Evolutionary conservation across 2,113 vertebrate genomes (phyloP), one percentile per base, ranked within the genome.

Genomic region (Hyaena hyaena): DNA sequence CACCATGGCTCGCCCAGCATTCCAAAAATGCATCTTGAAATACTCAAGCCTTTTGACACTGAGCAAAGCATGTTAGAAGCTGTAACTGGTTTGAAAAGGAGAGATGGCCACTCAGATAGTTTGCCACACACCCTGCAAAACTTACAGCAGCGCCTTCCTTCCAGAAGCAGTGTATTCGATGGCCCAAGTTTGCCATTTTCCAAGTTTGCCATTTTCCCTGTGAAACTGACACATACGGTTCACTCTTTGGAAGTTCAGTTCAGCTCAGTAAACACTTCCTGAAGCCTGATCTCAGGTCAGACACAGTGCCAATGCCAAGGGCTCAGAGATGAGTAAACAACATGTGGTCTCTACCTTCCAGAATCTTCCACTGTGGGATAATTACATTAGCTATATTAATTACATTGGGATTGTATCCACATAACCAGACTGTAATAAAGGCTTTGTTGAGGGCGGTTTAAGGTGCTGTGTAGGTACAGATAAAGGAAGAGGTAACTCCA

Each of bases 1-100:
- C 33, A 10, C 66, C n/a, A 21, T 0, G 58, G 71, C 90, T 69
- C 24, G 0, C 58, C 85, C 74, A 69, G 80, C 48, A 96, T 61
- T 85, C 94, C 79, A 93, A 79, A 92, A 91, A 86, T 58, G 53
- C 69, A 28, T 85, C 88, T 94, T 84, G 61, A 94, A 92, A 76
- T 39, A 86, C 50, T 93, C 65, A 35, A 58, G 63, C 21, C 93
- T 83, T n/a, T 35, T 39, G 71, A 76, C 84, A n/a, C 43, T 3
- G 24, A 88, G 80, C 63, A 90, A 94, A 45, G 58, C 71, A 39
- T 7, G 35, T 69, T 24, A 61, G 77, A 77, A 74, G 76, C 81
- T 43, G 65, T 14, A 11, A 31, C 0, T 35, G 74, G 63, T 80
- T 77, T 68, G 79, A 58, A 43, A 58, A 90, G 10, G 53, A 89